Percentiles rank a stretch among this genome's conserved stretches.
These are phyloP conservation scores for Cataglyphis rosenhaueri DNA, from an alignment of 2,888 invertebrate genomes.

Conservation along the genomic window DNA sequence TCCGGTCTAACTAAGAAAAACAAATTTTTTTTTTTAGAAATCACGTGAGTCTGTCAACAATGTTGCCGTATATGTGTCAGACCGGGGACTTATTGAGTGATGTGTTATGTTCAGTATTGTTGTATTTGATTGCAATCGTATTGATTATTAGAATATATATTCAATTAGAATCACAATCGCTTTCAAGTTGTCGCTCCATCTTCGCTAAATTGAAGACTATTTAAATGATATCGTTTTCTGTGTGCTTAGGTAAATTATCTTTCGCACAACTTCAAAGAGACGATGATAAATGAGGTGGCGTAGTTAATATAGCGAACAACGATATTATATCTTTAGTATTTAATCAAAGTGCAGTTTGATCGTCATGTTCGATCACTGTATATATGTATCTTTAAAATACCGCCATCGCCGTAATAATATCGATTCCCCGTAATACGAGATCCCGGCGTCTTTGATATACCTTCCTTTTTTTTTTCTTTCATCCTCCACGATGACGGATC, in stretches of 20 bases:
- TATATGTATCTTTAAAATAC: constrained; percentile 13
- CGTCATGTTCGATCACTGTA: constrained; percentile 11
- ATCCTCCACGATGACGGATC: constrained; percentile 53
- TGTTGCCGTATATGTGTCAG: too few species aligned
- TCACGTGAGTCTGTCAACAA: too few species aligned
- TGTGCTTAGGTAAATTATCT: constrained; percentile 2
- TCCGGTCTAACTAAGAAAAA: too few species aligned
- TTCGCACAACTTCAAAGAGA: constrained; percentile 22
- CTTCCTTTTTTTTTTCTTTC: constrained; percentile 23
- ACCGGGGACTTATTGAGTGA: too few species aligned
- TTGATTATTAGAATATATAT: constrained; percentile 32
- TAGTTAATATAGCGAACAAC: constrained; percentile 44
- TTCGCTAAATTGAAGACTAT: constrained; percentile 22
- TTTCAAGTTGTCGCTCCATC: neutral
- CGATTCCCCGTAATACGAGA: constrained; percentile 51
- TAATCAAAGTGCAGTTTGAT: constrained; percentile 40
- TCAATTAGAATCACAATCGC: neutral
- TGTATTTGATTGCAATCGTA: neutral
- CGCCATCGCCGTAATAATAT: constrained; percentile 35
- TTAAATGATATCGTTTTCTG: neutral
- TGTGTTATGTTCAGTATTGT: neutral
- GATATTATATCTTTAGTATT: constrained; percentile 30
- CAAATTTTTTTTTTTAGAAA: too few species aligned
- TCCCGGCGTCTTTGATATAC: constrained; percentile 51
- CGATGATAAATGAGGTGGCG: constrained; percentile 24